Base-by-base conservation (phyloP, 2,113 vertebrate genomes). In the Zosterops borbonicus region DNA sequence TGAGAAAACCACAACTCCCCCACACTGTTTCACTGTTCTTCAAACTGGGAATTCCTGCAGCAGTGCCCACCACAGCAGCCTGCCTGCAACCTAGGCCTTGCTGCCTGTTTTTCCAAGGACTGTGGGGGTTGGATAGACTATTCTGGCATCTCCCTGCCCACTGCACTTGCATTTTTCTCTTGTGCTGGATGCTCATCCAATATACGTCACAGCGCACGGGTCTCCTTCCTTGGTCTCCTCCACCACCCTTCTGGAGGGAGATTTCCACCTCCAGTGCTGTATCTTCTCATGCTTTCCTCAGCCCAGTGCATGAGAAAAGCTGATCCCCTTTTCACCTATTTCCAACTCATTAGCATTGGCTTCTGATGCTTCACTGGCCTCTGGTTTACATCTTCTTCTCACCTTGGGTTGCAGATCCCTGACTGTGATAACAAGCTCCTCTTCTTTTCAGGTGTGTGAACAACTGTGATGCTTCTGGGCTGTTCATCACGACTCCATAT, bases 191-290 rank as follows among this genome's bases (percentile, higher is more conserved):
- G 50, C 9, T 35, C 29, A 49, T 33, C 25, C 65, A 79, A 33
- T 6, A 49, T n/a, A 55, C 0, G 3, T 47, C 2, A 2, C 12
- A 47, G 39, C 0, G 1, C 35, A 41, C 21, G 50, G 15, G 9
- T 44, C 35, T 63, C 39, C 65, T 64, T 65, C 47, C 56, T 71
- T 6, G 8, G 31, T 35, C 46, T 39, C 59, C 59, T 28, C 8
- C 17, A 53, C 7, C 31, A 25, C 31, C 6, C 12, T 56, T 73
- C 50, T 55, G 37, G 17, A 69, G 31, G 29, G 55, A 89, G 33
- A 56, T 83, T 62, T 67, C 17, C 10, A 76, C 9, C n/a, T 59
- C 21, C 18, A 20, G 27, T 18, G 79, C 68, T 75, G 4, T 22
- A 37, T 47, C 37, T 67, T 63, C 77, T 42, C 47, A n/a, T 13